A percentile compares a stretch with the other conserved stretches of the same genome.
These are phyloP conservation scores for Albula goreensis DNA, from an alignment of 2,113 vertebrate species.

Conservation along the genomic window DNA sequence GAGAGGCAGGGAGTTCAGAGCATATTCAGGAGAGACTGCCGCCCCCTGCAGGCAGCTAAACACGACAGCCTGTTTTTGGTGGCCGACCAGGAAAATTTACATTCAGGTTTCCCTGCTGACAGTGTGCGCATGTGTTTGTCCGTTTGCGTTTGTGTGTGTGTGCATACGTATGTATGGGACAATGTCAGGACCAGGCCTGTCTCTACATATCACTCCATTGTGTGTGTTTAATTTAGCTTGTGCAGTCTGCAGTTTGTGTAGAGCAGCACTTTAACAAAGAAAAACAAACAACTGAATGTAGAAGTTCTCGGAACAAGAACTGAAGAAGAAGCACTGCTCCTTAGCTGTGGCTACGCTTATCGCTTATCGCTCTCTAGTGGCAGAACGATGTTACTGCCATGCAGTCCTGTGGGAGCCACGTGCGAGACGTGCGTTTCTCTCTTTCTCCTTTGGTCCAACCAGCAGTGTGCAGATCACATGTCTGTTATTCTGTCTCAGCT, in stretches of 20 bases:
- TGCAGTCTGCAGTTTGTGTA: neutral
- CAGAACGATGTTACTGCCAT: neutral
- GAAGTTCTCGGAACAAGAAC: neutral
- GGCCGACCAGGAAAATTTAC: neutral
- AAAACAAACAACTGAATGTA: neutral
- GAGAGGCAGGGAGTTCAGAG: neutral
- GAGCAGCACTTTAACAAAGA: neutral
- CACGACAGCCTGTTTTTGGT: no score
- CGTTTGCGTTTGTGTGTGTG: neutral
- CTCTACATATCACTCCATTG: neutral
- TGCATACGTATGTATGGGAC: neutral
- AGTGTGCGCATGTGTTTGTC: neutral
- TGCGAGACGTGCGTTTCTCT: neutral
- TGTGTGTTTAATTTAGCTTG: neutral
- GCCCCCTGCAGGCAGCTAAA: neutral
- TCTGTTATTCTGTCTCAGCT: neutral
- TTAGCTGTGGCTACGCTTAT: neutral
- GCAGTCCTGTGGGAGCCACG: neutral
- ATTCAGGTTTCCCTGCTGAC: neutral
- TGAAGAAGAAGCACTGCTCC: neutral
- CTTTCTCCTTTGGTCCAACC: neutral
- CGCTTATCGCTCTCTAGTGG: neutral
- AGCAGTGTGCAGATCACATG: neutral
- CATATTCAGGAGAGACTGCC: neutral
- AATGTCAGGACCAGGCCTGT: neutral